Evolutionary conservation across 2,888 invertebrate genomes (phyloP).

Genomic region (Antheraea yamamai): DNA sequence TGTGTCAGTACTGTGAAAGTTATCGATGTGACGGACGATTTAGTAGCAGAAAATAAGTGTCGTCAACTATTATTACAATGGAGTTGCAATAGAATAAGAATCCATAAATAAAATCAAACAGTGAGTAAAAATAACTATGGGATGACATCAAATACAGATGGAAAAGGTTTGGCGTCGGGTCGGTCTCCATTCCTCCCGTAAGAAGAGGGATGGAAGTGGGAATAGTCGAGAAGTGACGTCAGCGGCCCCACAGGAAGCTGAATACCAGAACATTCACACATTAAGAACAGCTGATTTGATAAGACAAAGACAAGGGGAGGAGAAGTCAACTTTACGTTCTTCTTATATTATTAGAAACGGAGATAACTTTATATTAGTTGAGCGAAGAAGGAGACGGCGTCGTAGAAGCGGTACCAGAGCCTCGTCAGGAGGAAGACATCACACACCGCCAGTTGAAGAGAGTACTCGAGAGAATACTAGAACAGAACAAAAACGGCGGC

Average conservation of each 20-base stretch:
- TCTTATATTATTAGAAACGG: slow-evolving; percentile 79
- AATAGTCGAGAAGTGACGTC: slow-evolving; percentile 72
- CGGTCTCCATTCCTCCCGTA: slow-evolving; percentile 82
- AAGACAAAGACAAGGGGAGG: slow-evolving; percentile 76
- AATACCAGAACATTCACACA: slow-evolving; percentile 78
- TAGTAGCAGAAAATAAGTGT: slow-evolving; percentile 20
- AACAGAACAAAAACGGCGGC: slow-evolving; percentile 72
- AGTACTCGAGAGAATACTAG: slow-evolving; percentile 65
- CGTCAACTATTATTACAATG: slow-evolving; percentile 11
- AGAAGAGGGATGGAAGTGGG: slow-evolving; percentile 81
- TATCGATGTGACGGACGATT: slow-evolving; percentile 21
- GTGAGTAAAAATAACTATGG: slow-evolving; percentile 62
- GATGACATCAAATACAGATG: slow-evolving; percentile 79
- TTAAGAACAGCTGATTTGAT: slow-evolving; percentile 79
- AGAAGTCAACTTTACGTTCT: slow-evolving; percentile 75
- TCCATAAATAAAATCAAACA: slow-evolving; percentile 19
- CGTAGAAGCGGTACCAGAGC: slow-evolving; percentile 76
- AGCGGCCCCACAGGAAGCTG: slow-evolving; percentile 66
- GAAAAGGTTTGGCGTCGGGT: slow-evolving; percentile 82
- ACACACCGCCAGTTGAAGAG: slow-evolving; percentile 75
- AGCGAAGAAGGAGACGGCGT: slow-evolving; percentile 71
- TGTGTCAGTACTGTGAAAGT: slow-evolving; percentile 22
- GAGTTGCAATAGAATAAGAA: slow-evolving; percentile 6
- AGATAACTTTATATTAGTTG: slow-evolving; percentile 77
- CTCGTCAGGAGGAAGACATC: slow-evolving; percentile 72